phyloP scores from a whole-genome alignment of 2,113 vertebrate genomes.

The Paradisaea rubra region DNA sequence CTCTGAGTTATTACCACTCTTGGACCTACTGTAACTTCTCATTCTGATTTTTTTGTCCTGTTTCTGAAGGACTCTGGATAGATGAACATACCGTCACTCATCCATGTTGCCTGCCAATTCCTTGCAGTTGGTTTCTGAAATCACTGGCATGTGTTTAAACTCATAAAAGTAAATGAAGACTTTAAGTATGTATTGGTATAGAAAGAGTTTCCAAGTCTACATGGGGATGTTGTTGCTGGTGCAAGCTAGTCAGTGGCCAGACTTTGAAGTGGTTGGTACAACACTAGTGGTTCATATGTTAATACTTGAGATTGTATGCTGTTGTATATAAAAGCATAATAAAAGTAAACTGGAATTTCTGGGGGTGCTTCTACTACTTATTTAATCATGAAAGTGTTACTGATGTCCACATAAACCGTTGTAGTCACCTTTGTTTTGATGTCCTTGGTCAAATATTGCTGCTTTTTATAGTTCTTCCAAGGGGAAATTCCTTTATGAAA shows the following conservation, averaged over 20 bases:
- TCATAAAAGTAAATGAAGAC: slow-evolving; percentile 45
- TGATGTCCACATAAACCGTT: neutral
- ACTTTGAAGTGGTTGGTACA: neutral
- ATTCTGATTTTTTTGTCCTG: neutral
- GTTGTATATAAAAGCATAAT: neutral
- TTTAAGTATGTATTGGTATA: slow-evolving; percentile 1
- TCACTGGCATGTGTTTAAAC: slow-evolving; percentile 5
- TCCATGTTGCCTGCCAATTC: neutral
- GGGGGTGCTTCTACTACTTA: neutral
- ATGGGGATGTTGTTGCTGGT: neutral
- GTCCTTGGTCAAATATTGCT: neutral
- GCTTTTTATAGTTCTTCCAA: neutral
- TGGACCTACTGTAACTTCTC: neutral
- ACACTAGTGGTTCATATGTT: neutral
- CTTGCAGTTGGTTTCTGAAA: slow-evolving; percentile 41
- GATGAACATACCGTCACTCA: neutral
- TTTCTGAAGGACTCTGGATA: neutral
- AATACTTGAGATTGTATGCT: neutral
- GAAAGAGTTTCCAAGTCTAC: neutral
- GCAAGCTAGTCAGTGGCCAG: neutral
- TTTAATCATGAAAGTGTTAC: neutral
- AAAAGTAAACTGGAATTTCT: neutral
- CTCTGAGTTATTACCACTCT: neutral
- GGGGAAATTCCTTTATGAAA: neutral
- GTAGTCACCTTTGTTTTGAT: neutral